Conservation (phyloP, 1,140 invertebrate species). For the Papilio xuthus region DNA sequence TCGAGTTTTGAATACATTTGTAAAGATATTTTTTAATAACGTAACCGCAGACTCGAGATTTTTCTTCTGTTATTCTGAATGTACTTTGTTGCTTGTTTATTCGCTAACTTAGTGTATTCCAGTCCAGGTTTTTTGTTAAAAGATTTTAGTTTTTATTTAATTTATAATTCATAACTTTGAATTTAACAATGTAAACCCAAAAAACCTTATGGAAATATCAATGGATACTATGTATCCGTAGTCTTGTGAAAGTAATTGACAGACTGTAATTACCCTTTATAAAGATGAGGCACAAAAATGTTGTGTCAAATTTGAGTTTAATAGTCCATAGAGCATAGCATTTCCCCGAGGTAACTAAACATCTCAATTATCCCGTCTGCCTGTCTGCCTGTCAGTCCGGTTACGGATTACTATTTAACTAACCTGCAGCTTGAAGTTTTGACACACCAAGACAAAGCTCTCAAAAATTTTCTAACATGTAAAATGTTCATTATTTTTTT, state of each 20-base stretch:
- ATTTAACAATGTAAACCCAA: background rate
- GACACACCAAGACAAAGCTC: background rate
- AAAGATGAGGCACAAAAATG: background rate
- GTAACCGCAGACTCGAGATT: background rate
- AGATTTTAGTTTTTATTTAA: too few species aligned
- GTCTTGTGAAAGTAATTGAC: background rate
- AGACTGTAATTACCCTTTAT: background rate
- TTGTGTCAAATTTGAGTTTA: background rate
- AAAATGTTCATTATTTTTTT: background rate
- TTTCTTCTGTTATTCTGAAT: slow-evolving; percentile 6
- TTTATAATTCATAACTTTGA: too few species aligned
- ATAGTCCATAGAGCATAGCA: background rate
- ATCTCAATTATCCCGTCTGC: slow-evolving; percentile 12
- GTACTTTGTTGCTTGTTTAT: background rate
- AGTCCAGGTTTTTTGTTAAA: background rate
- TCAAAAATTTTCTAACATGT: background rate
- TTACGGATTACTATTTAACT: slow-evolving; percentile 16
- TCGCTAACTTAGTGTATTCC: background rate
- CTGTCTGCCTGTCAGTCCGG: slow-evolving; percentile 8
- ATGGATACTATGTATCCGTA: too few species aligned
- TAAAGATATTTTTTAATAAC: slow-evolving; percentile 26
- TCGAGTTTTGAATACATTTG: slow-evolving; percentile 10
- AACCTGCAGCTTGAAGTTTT: background rate
- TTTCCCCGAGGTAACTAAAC: slow-evolving; percentile 5
- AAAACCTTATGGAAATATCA: background rate